Conservation (phyloP, 2,888 invertebrate species). For the Amphipoea lucens region DNA sequence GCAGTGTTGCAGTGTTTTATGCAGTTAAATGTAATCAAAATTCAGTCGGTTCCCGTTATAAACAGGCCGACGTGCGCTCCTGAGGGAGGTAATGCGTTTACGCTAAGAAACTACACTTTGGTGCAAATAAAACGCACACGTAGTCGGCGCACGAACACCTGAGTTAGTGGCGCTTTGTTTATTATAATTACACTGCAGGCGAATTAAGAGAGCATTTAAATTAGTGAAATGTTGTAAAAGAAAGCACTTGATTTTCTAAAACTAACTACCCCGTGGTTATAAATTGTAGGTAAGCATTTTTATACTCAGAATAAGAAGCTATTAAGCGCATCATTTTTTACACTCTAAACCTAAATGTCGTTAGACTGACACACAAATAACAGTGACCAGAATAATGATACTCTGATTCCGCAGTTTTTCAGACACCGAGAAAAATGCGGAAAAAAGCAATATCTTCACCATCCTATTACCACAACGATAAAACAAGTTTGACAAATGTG, state of each 20-base stretch:
- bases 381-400: neutral
- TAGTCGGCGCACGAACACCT: constrained; percentile 83
- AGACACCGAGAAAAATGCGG: neutral
- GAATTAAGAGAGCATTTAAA: constrained; percentile 49
- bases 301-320: neutral
- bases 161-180: constrained; percentile 80
- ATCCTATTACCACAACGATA: constrained; percentile 33
- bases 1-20: neutral
- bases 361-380: neutral
- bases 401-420: neutral
- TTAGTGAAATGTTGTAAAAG: constrained; percentile 24
- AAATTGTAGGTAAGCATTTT: neutral
- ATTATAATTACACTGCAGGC: constrained; percentile 70
- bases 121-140: constrained; percentile 77
- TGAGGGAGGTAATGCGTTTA: constrained; percentile 66
- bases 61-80: constrained; percentile 51
- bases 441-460: constrained; percentile 8
- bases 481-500: constrained; percentile 63
- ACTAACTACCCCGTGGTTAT: neutral
- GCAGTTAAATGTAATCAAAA: constrained; percentile 37
- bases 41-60: constrained; percentile 43
- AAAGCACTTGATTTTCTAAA: neutral
- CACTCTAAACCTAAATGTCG: neutral
- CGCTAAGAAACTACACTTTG: constrained; percentile 71
- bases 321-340: neutral